Evolutionary conservation across 1,140 invertebrate genomes (phyloP).

Genomic region (Pentalonia nigronervosa): DNA sequence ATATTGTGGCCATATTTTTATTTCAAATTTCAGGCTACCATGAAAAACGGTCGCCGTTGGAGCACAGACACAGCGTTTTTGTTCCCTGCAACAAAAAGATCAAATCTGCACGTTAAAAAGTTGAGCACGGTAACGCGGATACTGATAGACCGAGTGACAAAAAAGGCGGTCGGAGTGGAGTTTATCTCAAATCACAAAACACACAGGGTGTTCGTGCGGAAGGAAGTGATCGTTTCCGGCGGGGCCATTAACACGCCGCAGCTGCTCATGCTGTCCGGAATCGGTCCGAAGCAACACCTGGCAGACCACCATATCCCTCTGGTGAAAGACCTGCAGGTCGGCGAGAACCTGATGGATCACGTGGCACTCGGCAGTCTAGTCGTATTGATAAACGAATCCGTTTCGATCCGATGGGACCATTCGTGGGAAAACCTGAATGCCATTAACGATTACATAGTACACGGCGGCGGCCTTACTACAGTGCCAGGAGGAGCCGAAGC

Average conservation of each 20-base stretch:
- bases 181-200: constrained; percentile 68
- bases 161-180: constrained; percentile 72
- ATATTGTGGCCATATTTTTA: background rate
- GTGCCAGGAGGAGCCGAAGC: constrained; percentile 83
- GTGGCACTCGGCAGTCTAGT: constrained; percentile 69
- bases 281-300: constrained; percentile 76
- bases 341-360: constrained; percentile 70
- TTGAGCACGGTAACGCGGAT: constrained; percentile 74
- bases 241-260: constrained; percentile 76
- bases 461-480: constrained; percentile 74
- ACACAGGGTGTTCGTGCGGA: constrained; percentile 66
- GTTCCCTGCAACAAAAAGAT: constrained; percentile 67
- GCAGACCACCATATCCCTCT: constrained; percentile 72
- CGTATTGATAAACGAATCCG: constrained; percentile 66
- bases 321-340: constrained; percentile 68
- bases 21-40: constrained; percentile 72
- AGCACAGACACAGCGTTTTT: constrained; percentile 73
- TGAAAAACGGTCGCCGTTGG: constrained; percentile 70
- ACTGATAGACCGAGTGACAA: constrained; percentile 69
- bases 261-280: constrained; percentile 77
- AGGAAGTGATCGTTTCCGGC: constrained; percentile 75
- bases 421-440: constrained; percentile 60
- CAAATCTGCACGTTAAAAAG: constrained; percentile 77
- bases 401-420: constrained; percentile 62
- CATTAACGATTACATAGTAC: constrained; percentile 66